Evolutionary conservation across 2,113 vertebrate genomes (phyloP).

Genomic region (Elephantulus edwardii): DNA sequence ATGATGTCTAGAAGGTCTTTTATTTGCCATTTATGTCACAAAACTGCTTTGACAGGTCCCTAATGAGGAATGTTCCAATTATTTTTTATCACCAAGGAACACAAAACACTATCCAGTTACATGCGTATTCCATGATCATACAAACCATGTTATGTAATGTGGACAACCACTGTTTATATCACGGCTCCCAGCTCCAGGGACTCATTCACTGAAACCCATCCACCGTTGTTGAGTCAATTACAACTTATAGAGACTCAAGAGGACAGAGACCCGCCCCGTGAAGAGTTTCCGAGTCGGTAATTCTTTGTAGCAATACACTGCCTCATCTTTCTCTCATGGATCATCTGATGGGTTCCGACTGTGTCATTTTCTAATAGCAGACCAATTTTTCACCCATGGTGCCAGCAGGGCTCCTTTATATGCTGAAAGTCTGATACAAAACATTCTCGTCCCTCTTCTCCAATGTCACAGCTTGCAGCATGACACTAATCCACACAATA

Average conservation of each 20-base stretch:
- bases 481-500: rapidly evolving
- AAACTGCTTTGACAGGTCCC: not conserved
- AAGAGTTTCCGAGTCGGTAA: too few species aligned
- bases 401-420: too few species aligned
- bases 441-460: not conserved
- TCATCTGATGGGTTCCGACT: too few species aligned
- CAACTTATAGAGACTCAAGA: too few species aligned
- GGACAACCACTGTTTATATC: not conserved
- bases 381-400: too few species aligned
- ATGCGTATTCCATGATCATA: rapidly evolving
- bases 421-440: rapidly evolving
- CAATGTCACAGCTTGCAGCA: rapidly evolving
- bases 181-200: not conserved
- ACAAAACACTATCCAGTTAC: rapidly evolving
- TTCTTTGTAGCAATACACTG: too few species aligned
- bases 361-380: too few species aligned
- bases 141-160: rapidly evolving
- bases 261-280: too few species aligned
- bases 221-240: too few species aligned
- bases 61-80: not conserved
- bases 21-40: not conserved
- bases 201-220: not conserved
- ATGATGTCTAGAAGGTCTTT: not conserved
- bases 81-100: not conserved
- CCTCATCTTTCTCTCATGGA: too few species aligned